Conservation (phyloP, 1,140 invertebrate species). For the Drosophila insularis region DNA sequence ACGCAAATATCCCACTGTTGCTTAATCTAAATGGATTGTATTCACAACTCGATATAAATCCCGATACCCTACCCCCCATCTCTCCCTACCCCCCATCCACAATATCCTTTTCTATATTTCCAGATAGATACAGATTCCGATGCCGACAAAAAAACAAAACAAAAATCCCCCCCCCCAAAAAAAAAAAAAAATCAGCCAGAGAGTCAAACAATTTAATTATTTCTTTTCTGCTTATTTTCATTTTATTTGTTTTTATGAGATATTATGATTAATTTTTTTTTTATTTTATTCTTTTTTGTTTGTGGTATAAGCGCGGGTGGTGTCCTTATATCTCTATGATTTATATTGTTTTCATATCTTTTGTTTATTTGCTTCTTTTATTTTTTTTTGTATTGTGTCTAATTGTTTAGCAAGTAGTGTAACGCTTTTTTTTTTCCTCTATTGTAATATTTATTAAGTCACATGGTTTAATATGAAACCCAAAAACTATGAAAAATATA, state of each 20-base stretch:
- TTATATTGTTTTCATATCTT: conserved; percentile 17
- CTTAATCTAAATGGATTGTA: conserved; percentile 33
- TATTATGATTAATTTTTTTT: conserved; percentile 10
- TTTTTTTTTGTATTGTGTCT: conserved; percentile 30
- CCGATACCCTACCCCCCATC: neutral
- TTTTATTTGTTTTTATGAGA: conserved; percentile 16
- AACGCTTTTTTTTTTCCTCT: conserved; percentile 25
- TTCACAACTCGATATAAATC: neutral
- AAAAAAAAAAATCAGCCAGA: conserved; percentile 50
- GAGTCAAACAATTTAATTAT: conserved; percentile 50
- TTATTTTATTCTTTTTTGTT: conserved; percentile 25
- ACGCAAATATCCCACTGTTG: conserved; percentile 55
- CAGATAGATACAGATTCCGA: conserved; percentile 10
- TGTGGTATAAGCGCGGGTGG: conserved; percentile 59
- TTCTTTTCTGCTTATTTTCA: neutral
- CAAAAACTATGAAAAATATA: conserved; percentile 75
- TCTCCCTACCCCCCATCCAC: neutral
- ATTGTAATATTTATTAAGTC: conserved; percentile 74
- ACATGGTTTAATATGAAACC: conserved; percentile 74
- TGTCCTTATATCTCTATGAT: conserved; percentile 46
- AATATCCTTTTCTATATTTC: neutral
- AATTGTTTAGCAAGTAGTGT: conserved; percentile 39
- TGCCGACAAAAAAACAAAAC: conserved; percentile 7
- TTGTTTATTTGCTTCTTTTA: conserved; percentile 11
- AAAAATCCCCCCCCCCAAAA: neutral